Base-by-base conservation (phyloP, 2,797 vertebrate species). In the Tadarida brasiliensis region DNA sequence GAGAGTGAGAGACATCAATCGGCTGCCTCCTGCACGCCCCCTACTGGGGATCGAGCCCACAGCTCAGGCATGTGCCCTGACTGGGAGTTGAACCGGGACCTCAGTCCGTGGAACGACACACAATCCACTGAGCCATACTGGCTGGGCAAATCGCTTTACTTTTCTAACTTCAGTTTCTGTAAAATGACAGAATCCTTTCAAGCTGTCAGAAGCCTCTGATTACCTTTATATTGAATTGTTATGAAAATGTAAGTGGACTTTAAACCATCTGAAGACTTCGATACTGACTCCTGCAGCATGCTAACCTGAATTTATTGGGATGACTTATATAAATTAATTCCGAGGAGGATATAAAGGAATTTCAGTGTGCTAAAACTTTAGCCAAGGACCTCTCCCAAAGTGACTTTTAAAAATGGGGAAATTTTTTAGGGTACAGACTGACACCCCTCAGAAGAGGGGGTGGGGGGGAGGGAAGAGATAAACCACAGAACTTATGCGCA, bases 361-460 rank as follows among this genome's bases (percentile, higher is more conserved):
- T 96, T 87, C 54, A 94, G 0, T 70, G 47, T 90, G n/a, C 81
- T 81, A 81, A 74, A 95, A 87, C 49, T 91, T 94, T 65, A 63
- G 24, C 70, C n/a, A 87, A 71, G 30, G 26, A 76, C 47, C 24
- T 76, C 59, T 59, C 76, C 28, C 73, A 71, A 54, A 56, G 26
- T 84, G 47, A 56, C 77, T 81, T 78, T 86, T 57, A 28, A 61
- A 91, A 77, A 56, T 81, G n/a, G n/a, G n/a, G n/a, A 67, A 49
- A 63, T 84, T 77, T 61, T 88, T n/a, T 15, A 65, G 16, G 15
- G 30, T 16, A 65, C 61, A n/a, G 30, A 65, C 1, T 65, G 63
- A 65, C n/a, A 30, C 30, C 30, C n/a, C 63, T 65, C 63, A n/a
- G 30, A 65, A 30, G 15, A 65, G 28, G 15, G 63, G 7, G 63